Evolutionary conservation across 2,113 vertebrate genomes (phyloP), one percentile per base, ranked within the genome.

Genomic region (Pelecanus crispus): DNA sequence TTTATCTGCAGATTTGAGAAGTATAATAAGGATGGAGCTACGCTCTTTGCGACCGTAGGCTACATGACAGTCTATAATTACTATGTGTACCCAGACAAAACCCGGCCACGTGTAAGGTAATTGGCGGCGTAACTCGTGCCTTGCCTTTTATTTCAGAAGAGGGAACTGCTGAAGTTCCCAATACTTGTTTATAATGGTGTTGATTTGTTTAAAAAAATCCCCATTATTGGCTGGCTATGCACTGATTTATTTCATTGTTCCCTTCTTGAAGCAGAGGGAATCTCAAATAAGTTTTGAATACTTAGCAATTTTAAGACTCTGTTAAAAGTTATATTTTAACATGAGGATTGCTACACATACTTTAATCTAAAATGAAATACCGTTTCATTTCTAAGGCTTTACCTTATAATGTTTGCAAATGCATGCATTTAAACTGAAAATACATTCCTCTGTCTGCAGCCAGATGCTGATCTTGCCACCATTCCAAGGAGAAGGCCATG

Each of bases 31-130:
- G 99, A 99, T 97, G 99, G 99, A 98, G 99, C 99, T 98, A 99
- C 99, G 90, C 99, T 99, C 99, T 99, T 99, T 98, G 99, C 99
- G 97, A 99, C 99, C 95, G 99, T 99, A 98, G 99, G 99, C 99
- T 99, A 99, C 99, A 99, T 99, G 99, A 99, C 99, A 98, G 99
- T 99, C 98, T 99, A 99, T 99, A 99, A 99, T 99, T 99, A 99
- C 99, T 99, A 99, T 98, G 99, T 99, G 98, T 99, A 99, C 98
- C 99, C 99, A 99, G 99, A 99, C 99, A 99, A 99, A 99, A 99
- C 99, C 98, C 98, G 99, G 99, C 99, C 99, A 99, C 99, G 99
- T 99, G 99, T 99, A 99, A 99, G 99, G 99, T 99, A 99, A 99
- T 99, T 99, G 98, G 98, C 85, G 96, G 98, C 97, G 97, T 98